A percentile compares a stretch with the other conserved stretches of the same genome.
These are phyloP conservation scores for Chironomus tentans DNA, from an alignment of 2,888 invertebrate species.

Conservation along the genomic window DNA sequence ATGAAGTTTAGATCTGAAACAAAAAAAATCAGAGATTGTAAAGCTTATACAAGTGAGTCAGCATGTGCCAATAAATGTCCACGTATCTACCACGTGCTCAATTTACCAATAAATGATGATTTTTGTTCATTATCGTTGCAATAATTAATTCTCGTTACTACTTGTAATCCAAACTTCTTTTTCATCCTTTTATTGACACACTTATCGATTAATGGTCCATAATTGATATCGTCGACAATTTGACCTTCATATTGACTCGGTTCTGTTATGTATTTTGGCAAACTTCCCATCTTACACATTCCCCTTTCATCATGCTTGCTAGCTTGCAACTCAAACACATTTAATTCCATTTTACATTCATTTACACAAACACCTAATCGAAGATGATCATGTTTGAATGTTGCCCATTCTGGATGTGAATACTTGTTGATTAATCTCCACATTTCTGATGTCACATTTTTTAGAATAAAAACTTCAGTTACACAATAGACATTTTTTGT, in stretches of 20 bases:
- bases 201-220: slow-evolving; percentile 16
- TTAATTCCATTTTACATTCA: slow-evolving; percentile 21
- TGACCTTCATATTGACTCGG: neutral
- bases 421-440: slow-evolving; percentile 21
- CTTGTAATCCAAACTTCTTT: slow-evolving; percentile 26
- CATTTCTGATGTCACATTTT: slow-evolving; percentile 5
- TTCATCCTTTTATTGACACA: slow-evolving; percentile 28
- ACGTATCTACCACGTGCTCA: no score
- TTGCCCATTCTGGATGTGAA: slow-evolving; percentile 23
- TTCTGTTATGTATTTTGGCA: neutral
- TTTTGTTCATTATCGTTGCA: slow-evolving; percentile 21
- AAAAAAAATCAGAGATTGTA: no score
- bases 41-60: no score
- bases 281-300: no score
- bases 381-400: slow-evolving; percentile 28
- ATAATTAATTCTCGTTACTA: slow-evolving; percentile 26
- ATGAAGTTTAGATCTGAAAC: neutral
- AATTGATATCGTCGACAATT: slow-evolving; percentile 6
- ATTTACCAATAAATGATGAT: no score
- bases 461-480: neutral
- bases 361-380: slow-evolving; percentile 28
- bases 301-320: neutral
- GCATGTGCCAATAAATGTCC: no score
- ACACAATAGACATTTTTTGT: slow-evolving; percentile 6
- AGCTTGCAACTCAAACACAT: neutral